Evolutionary conservation across 2,113 vertebrate genomes (phyloP).

Genomic region (Salvelinus namaycush): DNA sequence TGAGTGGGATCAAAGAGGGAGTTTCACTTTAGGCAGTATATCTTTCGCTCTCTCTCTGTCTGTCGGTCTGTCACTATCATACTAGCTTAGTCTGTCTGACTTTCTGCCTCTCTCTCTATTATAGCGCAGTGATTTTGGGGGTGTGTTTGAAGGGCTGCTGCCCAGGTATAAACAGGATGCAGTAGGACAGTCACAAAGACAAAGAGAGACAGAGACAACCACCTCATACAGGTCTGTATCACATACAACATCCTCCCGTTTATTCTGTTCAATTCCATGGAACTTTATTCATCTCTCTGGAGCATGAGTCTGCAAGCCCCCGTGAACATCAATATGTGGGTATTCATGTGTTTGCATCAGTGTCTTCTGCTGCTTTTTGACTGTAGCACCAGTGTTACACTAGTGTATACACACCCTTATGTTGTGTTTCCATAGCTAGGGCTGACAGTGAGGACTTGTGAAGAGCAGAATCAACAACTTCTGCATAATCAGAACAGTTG

Average conservation of each 20-base stretch:
- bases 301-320: too few relatives aligned
- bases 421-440: too few relatives aligned
- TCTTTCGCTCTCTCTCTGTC: neutral
- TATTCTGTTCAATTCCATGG: too few relatives aligned
- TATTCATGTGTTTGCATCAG: too few relatives aligned
- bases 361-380: too few relatives aligned
- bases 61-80: neutral
- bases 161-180: conserved; percentile 43
- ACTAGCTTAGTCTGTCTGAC: conserved; percentile 24
- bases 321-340: too few relatives aligned
- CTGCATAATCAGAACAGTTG: too few relatives aligned
- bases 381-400: too few relatives aligned
- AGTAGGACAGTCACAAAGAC: conserved; percentile 1
- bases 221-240: conserved; percentile 46
- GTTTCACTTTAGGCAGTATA: neutral
- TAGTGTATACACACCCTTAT: too few relatives aligned
- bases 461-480: too few relatives aligned
- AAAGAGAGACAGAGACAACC: conserved; percentile 8
- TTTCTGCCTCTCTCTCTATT: conserved; percentile 13
- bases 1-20: neutral
- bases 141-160: conserved; percentile 42
- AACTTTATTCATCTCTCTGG: too few relatives aligned
- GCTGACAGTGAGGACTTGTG: too few relatives aligned
- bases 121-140: conserved; percentile 25
- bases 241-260: neutral